Percentiles rank a stretch among this genome's conserved stretches.
phyloP scores from a whole-genome alignment of 2,797 vertebrate genomes.

The Aselliscus stoliczkanus region DNA sequence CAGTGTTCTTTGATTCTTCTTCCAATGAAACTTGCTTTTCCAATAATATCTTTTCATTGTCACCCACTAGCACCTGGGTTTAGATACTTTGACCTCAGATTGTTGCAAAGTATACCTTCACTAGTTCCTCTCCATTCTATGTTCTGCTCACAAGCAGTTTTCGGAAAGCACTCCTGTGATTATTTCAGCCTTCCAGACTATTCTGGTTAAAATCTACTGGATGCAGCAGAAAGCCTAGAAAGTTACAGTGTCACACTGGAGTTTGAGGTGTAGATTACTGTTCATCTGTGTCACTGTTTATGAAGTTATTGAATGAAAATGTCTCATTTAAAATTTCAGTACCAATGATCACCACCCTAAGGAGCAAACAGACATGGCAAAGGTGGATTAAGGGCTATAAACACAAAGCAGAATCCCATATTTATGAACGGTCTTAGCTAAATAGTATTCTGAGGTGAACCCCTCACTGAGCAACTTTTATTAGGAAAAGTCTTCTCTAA shows the following conservation, averaged over 20 bases:
- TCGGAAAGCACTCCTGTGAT: neutral
- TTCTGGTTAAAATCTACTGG: neutral
- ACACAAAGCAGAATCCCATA: neutral
- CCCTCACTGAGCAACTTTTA: neutral
- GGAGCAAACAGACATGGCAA: neutral
- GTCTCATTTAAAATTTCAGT: neutral
- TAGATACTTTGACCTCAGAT: neutral
- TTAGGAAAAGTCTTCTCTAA: neutral
- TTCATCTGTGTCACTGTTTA: neutral
- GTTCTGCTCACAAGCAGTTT: neutral
- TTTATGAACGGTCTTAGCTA: neutral
- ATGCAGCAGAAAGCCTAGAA: neutral
- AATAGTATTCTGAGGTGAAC: neutral
- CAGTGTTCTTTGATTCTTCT: neutral
- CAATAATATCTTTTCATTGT: neutral
- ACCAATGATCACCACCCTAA: neutral
- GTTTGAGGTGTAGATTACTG: neutral
- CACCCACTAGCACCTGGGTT: neutral
- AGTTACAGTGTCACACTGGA: accelerated
- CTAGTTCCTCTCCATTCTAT: neutral
- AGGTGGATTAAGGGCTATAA: neutral
- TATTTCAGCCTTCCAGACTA: neutral
- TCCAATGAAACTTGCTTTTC: neutral
- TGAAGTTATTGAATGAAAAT: neutral
- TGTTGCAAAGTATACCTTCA: neutral